Conservation (phyloP, 37 sponge, comb jelly and placozoan species). For the Cladorhizidae sp. region DNA sequence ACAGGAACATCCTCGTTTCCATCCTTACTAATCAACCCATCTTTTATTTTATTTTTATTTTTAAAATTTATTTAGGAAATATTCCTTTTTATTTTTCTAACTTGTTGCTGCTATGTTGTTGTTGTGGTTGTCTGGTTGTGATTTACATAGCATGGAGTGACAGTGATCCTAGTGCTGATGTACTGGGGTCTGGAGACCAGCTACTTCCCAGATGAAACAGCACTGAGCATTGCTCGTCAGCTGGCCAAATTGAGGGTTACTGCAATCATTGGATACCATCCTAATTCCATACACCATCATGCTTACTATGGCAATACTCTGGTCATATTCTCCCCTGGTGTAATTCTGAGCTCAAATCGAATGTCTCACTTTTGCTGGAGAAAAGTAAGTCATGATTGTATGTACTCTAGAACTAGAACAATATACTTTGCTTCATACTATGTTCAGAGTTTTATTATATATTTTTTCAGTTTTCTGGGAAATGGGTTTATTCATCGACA, state of each 20-base stretch:
- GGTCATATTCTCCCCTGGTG: too few relatives aligned
- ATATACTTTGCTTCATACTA: neutral
- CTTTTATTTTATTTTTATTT: neutral
- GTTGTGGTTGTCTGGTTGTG: too few relatives aligned
- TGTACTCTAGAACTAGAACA: neutral
- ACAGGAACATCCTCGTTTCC: neutral
- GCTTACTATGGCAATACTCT: too few relatives aligned
- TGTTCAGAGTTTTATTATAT: neutral
- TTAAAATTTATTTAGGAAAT: neutral
- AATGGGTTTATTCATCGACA: conserved; percentile 26
- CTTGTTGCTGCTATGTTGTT: neutral
- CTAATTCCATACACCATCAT: conserved; percentile 54
- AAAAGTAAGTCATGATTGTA: conserved; percentile 2
- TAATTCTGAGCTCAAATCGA: conserved; percentile 15
- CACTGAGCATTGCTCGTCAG: conserved; percentile 50
- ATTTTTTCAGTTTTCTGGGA: conserved; percentile 5
- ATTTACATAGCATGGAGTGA: conserved; percentile 69
- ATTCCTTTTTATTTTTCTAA: neutral
- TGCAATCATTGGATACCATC: conserved; percentile 63
- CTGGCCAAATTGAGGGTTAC: conserved; percentile 42
- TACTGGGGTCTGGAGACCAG: conserved; percentile 66
- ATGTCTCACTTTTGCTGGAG: conserved; percentile 54
- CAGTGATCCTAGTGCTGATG: conserved; percentile 61
- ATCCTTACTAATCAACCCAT: neutral
- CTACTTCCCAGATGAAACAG: conserved; percentile 58